Base-by-base conservation (phyloP, 2,797 vertebrate genomes). In the Poeciliopsis infans region DNA sequence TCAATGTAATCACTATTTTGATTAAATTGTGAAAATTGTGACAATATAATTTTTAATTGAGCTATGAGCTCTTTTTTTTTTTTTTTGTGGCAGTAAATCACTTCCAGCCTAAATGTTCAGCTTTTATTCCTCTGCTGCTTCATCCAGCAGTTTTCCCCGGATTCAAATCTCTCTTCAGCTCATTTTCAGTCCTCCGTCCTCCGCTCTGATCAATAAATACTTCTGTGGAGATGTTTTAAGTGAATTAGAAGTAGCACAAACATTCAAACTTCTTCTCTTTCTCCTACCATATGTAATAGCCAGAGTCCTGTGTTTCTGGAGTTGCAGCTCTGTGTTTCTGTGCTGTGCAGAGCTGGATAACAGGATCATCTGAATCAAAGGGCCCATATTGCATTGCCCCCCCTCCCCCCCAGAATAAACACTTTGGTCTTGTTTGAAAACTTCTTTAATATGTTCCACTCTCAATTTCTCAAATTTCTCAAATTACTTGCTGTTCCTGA, bases 121-220 rank as follows among this genome's bases (percentile, higher is more conserved):
- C 69, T 59, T 83, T 72, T 25, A 75, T 79, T 3, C 74, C 64
- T 79, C 23, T 47, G n/a, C 64, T 75, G 72, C 49, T 36, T 79
- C 45, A 45, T 70, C 64, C 31, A 0, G 75, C 25, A 4, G n/a
- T 83, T 84, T 82, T 74, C 75, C 47, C 53, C 49, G 47, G 68
- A 74, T 76, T 23, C 71, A 79, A 43, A 74, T 36, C 68, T 69
- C 15, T 43, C 77, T 79, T 53, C 66, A 4, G 70, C 71, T 79
- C 72, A 36, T 76, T 81, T 82, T 79, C 86, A 41, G 76, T 77
- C 82, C 75, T 88, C 81, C 83, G 87, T 91, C 88, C 85, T 85
- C 78, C 87, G 25, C 68, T 85, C 84, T 86, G 89, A 94, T 93
- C 91, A 93, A 91, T 94, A 91, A 92, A 91, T 88, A 87, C 87